Percentiles rank a stretch among this genome's conserved stretches.
phyloP scores from a whole-genome alignment of 2,797 vertebrate genomes.

The Limosa lapponica region DNA sequence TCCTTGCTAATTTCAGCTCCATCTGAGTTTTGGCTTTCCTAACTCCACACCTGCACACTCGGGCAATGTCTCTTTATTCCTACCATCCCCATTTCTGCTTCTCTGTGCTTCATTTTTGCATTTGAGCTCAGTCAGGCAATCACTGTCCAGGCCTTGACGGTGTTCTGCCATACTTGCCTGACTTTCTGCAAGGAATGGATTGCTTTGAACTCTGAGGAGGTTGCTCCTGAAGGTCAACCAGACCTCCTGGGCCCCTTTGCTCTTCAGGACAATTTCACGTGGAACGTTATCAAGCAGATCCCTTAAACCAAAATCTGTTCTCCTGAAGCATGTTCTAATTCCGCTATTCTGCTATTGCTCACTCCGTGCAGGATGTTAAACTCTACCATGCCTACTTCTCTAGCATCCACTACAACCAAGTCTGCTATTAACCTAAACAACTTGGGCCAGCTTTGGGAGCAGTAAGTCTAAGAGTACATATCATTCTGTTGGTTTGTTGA shows the following conservation, averaged over 20 bases:
- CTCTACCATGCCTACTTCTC: background rate
- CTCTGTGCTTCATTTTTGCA: background rate
- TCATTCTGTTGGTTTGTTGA: background rate
- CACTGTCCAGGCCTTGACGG: background rate
- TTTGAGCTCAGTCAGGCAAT: background rate
- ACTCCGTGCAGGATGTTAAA: background rate
- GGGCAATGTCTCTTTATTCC: background rate
- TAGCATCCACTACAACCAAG: background rate
- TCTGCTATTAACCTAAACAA: background rate
- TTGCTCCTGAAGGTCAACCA: background rate
- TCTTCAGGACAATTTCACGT: background rate
- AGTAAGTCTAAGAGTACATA: background rate
- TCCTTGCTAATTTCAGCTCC: background rate
- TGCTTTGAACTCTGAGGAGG: background rate
- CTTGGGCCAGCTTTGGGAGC: background rate
- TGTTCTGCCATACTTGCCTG: background rate
- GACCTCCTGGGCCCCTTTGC: background rate
- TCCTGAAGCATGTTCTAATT: background rate
- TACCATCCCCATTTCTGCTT: background rate
- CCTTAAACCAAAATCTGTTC: background rate
- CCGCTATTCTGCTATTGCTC: background rate
- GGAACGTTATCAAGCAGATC: background rate
- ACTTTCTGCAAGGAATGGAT: background rate
- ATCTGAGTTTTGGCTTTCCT: background rate
- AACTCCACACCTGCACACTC: fast-evolving